Percentiles rank a stretch among this genome's conserved stretches.
These are phyloP conservation scores for Tanytarsus gracilentus DNA, from an alignment of 2,888 invertebrate genomes.

Conservation along the genomic window DNA sequence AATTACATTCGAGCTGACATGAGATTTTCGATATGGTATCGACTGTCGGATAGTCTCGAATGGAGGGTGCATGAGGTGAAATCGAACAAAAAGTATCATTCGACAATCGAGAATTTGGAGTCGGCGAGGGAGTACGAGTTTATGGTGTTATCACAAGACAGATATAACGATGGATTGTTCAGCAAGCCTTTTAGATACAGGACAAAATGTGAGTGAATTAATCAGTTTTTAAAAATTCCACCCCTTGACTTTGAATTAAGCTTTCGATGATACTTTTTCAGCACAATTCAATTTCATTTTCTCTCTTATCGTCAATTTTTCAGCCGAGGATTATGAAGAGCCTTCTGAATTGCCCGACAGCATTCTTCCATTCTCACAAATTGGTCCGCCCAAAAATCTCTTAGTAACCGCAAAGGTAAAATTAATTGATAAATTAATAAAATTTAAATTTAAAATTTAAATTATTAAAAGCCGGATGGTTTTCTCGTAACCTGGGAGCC, in stretches of 20 bases:
- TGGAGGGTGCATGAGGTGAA: conserved; percentile 71
- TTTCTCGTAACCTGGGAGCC: conserved; percentile 68
- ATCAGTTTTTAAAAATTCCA: conserved; percentile 4
- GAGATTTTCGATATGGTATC: conserved; percentile 81
- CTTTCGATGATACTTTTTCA: too few relatives aligned
- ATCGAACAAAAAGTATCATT: conserved; percentile 62
- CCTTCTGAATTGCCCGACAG: neutral
- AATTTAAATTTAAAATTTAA: too few relatives aligned
- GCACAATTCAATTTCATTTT: too few relatives aligned
- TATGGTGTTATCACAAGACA: conserved; percentile 81
- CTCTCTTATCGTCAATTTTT: too few relatives aligned
- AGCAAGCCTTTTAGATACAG: conserved; percentile 70
- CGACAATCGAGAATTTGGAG: conserved; percentile 65
- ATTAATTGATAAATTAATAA: too few relatives aligned
- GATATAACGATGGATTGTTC: conserved; percentile 80
- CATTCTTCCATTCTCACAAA: conserved; percentile 39
- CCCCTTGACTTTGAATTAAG: too few relatives aligned
- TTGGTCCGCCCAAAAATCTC: conserved; percentile 59
- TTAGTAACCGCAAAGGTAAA: conserved; percentile 44
- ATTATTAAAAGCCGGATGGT: conserved; percentile 61
- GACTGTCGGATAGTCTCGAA: conserved; percentile 61
- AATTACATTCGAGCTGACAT: conserved; percentile 55
- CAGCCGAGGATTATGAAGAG: conserved; percentile 17
- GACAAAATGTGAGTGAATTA: conserved; percentile 50
- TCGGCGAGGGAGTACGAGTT: conserved; percentile 78